Base-by-base conservation (phyloP, 2,113 vertebrate genomes). In the Rhea americana region DNA sequence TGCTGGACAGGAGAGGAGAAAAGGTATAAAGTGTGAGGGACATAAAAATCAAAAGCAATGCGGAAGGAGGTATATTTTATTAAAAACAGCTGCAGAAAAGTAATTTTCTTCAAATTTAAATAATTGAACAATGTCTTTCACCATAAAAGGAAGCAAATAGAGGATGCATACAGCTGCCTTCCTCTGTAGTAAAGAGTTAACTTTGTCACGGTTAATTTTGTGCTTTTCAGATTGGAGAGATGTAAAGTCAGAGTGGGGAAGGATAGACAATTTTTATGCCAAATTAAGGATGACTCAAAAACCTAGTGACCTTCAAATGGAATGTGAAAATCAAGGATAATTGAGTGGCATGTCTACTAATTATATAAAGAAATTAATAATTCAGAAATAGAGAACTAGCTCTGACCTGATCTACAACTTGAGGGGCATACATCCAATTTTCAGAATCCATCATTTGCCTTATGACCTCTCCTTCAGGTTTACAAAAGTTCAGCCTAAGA, bases 251-350 rank as follows among this genome's bases (percentile, higher is more conserved):
- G 68, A 83, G 50, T 68, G 81, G 41, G 41, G 78, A 94, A 94
- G 81, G 86, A 94, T 75, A 67, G 90, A 93, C 53, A 82, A 93
- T 92, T 95, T 93, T 91, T 89, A 93, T 91, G 94, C 84, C 91
- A 94, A 95, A 96, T 95, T 95, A 96, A 96, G 55, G 70, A 84
- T 94, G 92, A 88, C 76, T 96, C 90, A 91, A 87, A 94, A 97
- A 96, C 94, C 93, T 88, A 94, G 88, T 94, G 92, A 97, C 97
- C 95, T 97, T 97, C 97, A 93, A 96, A 96, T 97, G 93, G 84
- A 76, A 94, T 88, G 84, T 93, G 92, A 94, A 97, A 95, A 97
- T 95, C 89, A 90, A 87, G 70, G 76, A 89, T 96, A 96, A 97
- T 94, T 96, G 96, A 95, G 90, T 96, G 95, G 70, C 93, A 84